These are phyloP conservation scores for Eupithecia abbreviata DNA, from an alignment of 2,888 invertebrate species.

Conservation along the genomic window DNA sequence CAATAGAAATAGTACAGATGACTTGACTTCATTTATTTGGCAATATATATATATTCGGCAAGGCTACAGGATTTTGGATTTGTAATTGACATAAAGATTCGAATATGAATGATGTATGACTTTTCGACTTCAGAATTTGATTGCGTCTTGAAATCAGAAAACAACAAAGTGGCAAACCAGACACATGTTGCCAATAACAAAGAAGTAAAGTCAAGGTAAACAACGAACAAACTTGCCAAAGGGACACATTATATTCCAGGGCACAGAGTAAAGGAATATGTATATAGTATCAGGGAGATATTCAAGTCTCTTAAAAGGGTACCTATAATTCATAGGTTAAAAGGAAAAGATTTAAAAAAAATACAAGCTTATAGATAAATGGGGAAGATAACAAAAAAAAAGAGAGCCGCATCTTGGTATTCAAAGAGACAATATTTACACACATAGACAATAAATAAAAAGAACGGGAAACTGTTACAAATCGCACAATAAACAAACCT, in stretches of 20 bases:
- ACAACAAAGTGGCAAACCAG: too few species aligned
- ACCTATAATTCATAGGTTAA: background rate
- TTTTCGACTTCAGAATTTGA: background rate
- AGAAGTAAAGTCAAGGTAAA: too few species aligned
- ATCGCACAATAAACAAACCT: conserved; percentile 7
- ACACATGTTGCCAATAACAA: too few species aligned
- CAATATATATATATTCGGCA: too few species aligned
- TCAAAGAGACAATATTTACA: background rate
- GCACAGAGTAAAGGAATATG: too few species aligned
- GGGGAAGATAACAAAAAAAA: background rate
- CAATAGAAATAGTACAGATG: background rate
- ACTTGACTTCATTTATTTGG: too few species aligned
- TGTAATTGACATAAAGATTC: background rate
- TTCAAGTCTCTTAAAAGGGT: too few species aligned
- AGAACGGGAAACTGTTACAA: background rate
- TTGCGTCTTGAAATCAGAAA: background rate
- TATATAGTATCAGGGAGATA: background rate
- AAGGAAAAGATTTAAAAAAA: background rate
- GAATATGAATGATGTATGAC: background rate
- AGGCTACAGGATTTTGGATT: too few species aligned
- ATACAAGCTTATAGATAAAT: background rate
- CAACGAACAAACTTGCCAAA: background rate
- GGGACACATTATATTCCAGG: background rate
- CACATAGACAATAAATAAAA: background rate
- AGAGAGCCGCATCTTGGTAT: background rate